Percentiles rank a stretch among this genome's conserved stretches.
Conservation (phyloP, 2,888 invertebrate species). For the Drosophila borborema region DNA sequence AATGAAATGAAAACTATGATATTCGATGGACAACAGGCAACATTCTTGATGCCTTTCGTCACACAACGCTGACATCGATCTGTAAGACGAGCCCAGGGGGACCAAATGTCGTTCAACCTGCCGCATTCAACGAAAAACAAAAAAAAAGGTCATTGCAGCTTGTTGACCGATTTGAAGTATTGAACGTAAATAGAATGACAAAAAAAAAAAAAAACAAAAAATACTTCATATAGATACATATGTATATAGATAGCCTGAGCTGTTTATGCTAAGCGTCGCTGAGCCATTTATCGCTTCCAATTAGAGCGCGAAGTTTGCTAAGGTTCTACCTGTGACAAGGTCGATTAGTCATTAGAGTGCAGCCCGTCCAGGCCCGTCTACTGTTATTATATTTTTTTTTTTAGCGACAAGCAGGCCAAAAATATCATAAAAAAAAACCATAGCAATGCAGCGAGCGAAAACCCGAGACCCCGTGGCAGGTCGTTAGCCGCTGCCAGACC, state of each 20-base stretch:
- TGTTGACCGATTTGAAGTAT: slow-evolving; percentile 47
- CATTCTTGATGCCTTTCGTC: slow-evolving; percentile 53
- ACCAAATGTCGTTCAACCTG: slow-evolving; percentile 65
- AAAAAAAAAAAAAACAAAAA: neutral
- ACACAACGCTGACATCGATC: slow-evolving; percentile 34
- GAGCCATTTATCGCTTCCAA: slow-evolving; percentile 62
- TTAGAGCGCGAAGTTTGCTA: slow-evolving; percentile 50
- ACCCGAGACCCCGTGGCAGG: slow-evolving; percentile 46
- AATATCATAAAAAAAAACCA: slow-evolving; percentile 67
- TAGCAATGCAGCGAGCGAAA: slow-evolving; percentile 68
- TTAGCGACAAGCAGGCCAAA: slow-evolving; percentile 50
- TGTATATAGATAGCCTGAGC: slow-evolving; percentile 9
- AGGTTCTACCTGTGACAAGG: slow-evolving; percentile 69
- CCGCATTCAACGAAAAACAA: neutral
- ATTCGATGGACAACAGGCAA: slow-evolving; percentile 46
- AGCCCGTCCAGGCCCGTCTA: slow-evolving; percentile 11
- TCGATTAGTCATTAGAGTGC: slow-evolving; percentile 73
- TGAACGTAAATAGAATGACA: slow-evolving; percentile 19
- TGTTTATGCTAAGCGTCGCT: slow-evolving; percentile 14
- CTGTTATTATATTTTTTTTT: slow-evolving; percentile 51
- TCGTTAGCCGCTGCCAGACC: slow-evolving; percentile 62
- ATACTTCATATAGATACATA: slow-evolving; percentile 8
- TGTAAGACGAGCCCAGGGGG: slow-evolving; percentile 4
- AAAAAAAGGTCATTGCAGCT: slow-evolving; percentile 58
- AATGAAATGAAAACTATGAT: slow-evolving; percentile 42